phyloP scores from a whole-genome alignment of 2,888 invertebrate genomes.

The Epirrita christyi region DNA sequence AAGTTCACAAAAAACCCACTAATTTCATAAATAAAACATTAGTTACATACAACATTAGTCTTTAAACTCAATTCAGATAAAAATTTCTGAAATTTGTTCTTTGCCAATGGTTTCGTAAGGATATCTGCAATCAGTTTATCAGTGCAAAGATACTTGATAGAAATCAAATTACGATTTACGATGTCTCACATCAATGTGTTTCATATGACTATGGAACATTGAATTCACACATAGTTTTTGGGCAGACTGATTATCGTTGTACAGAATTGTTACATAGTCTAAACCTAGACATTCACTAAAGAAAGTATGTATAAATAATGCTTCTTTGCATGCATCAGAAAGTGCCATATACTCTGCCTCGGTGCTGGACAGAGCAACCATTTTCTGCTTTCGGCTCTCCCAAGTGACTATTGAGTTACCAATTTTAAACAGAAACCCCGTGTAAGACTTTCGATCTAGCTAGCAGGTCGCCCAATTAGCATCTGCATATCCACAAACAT shows the following conservation, averaged over 20 bases:
- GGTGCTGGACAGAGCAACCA: no score
- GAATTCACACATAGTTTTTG: neutral
- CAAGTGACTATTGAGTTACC: neutral
- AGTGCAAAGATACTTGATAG: slow-evolving; percentile 1
- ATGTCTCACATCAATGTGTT: neutral
- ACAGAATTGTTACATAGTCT: neutral
- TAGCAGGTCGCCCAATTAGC: neutral
- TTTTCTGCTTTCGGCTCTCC: neutral
- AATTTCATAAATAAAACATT: no score
- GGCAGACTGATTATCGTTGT: neutral
- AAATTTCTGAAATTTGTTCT: neutral
- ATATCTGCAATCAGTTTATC: neutral
- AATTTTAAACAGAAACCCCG: neutral
- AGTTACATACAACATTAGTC: no score
- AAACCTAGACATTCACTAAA: neutral
- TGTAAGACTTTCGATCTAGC: neutral
- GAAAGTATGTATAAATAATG: neutral
- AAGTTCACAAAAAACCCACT: no score
- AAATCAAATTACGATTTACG: neutral
- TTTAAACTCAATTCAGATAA: no score
- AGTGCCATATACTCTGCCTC: neutral
- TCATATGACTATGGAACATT: neutral
- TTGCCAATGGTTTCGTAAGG: neutral
- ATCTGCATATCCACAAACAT: slow-evolving; percentile 2
- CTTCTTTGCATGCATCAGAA: neutral